These are phyloP conservation scores for Syngnathus scovelli DNA, from an alignment of 2,113 vertebrate genomes.

Conservation along the genomic window DNA sequence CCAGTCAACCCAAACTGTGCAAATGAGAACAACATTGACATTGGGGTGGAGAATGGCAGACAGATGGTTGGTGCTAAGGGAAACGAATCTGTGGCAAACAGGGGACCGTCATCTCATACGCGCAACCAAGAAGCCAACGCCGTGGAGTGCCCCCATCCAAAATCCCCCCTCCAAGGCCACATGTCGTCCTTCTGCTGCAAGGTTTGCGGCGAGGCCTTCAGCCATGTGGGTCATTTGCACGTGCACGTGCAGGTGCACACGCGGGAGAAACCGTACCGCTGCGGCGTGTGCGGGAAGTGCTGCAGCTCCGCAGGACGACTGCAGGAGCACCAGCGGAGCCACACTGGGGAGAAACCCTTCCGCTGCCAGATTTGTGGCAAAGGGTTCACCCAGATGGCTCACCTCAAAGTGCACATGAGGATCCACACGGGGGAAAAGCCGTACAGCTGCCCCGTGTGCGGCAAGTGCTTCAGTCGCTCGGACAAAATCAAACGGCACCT, in stretches of 20 bases:
- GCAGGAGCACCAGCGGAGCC: constrained; percentile 68
- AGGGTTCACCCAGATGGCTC: constrained; percentile 70
- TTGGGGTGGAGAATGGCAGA: constrained; percentile 62
- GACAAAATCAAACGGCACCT: constrained; percentile 72
- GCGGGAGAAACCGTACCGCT: constrained; percentile 67
- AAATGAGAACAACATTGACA: constrained; percentile 71
- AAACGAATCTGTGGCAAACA: constrained; percentile 37
- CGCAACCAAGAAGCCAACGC: constrained; percentile 53
- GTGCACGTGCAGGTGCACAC: constrained; percentile 70
- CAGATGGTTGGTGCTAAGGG: constrained; percentile 62
- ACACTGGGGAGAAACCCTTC: constrained; percentile 69
- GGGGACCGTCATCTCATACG: constrained; percentile 56
- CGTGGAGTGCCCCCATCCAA: constrained; percentile 59
- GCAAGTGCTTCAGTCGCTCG: constrained; percentile 69
- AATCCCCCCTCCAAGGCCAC: constrained; percentile 60
- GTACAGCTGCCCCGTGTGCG: constrained; percentile 68
- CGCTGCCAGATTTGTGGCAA: constrained; percentile 70
- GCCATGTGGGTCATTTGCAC: constrained; percentile 63
- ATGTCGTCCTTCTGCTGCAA: constrained; percentile 67
- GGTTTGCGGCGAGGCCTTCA: constrained; percentile 66
- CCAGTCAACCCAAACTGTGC: constrained; percentile 68
- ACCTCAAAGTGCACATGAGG: constrained; percentile 69
- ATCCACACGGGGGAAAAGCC: constrained; percentile 70
- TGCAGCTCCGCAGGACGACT: constrained; percentile 67
- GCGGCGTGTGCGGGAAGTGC: constrained; percentile 67